Evolutionary conservation across 1,140 invertebrate genomes (phyloP), one percentile per base, ranked within the genome.

Genomic region (Lamellibrachia luymesi): DNA sequence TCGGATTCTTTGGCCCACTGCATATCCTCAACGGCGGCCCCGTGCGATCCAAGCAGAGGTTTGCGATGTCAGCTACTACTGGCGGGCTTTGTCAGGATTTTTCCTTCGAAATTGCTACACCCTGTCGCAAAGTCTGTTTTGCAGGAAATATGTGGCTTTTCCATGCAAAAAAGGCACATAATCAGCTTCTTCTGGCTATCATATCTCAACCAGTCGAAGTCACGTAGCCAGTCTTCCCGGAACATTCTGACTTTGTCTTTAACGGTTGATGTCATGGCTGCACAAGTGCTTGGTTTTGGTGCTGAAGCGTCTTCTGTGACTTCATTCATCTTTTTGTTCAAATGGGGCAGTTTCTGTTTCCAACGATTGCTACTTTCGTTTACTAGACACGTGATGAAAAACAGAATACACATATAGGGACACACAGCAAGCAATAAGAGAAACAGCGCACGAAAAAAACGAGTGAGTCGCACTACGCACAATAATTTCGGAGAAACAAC

Each of bases 41-140:
- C 49, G 90, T 90, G 90, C 22, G 90, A 38, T 90, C 25, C 90
- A 90, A 25, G 90, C n/a, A 38, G 90, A 50, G 6, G 49, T 50
- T 90, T 90, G 7, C 49, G 90, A 90, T 10, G 90, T 10, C 22
- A 22, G 22, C n/a, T 50, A 2, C 49, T 90, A 90, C n/a, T 50
- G 90, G 90, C 49, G 90, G 5, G 90, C 25, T 90, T 90, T 50
- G 90, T 90, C 90, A 10, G 90, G 6, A 22, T 90, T 90, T 90
- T 22, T 90, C 25, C 6, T 90, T 90, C 22, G 90, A 90, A 90
- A 90, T 90, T 27, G 7, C 90, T 38, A 90, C 90, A 90, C 25
- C 90, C 90, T 90, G 25, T 90, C 25, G 90, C 90, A 90, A 90
- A 90, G 90, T 90, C 25, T 90, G 90, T 90, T 25, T 90, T 90